Evolutionary conservation across 2,888 invertebrate species (phyloP), one percentile per base, ranked within the genome.

Genomic region (Drosophila helvetica): DNA sequence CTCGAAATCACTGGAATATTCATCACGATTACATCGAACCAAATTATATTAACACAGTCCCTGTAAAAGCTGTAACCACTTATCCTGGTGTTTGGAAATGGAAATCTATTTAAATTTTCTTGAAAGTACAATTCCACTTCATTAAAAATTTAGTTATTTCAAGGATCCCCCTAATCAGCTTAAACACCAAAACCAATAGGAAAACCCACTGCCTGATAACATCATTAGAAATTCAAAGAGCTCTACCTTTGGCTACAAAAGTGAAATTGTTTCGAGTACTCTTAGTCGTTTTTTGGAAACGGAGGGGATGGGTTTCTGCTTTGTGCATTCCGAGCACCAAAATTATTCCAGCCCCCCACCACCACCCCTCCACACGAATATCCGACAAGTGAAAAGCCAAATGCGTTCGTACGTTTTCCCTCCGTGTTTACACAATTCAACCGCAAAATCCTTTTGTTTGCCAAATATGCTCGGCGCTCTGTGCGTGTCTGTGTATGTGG

Each of bases 391-490:
- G 59, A 71, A 78, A 75, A 71, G 66, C 59, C 54, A 69, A 71
- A 72, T 75, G 72, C 55, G 59, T 68, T 62, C 63, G 64, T 68
- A 64, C 63, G 65, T 68, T 80, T 80, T 74, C 63, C 69, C 27
- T 51, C 51, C 33, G 58, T 80, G 76, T 73, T 76, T 79, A 73
- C 71, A 77, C 75, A 88, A 77, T 75, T 70, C 67, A 85, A 75
- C 80, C 88, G 57, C 83, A 76, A 82, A 83, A 86, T 78, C 83
- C 83, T 78, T 86, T 78, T 86, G 88, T 86, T 88, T 80, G 78
- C 73, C 80, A 72, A 80, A 80, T 76, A 86, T 72, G 73, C 55
- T 57, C 52, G 17, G 54, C 50, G 62, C 17, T 65, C 61, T 54
- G 43, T 27, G 57, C 30, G 53, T 18, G 56, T 56, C 53, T 62